Base-by-base conservation (phyloP, 1,140 invertebrate genomes). In the Bombus terrestris region DNA sequence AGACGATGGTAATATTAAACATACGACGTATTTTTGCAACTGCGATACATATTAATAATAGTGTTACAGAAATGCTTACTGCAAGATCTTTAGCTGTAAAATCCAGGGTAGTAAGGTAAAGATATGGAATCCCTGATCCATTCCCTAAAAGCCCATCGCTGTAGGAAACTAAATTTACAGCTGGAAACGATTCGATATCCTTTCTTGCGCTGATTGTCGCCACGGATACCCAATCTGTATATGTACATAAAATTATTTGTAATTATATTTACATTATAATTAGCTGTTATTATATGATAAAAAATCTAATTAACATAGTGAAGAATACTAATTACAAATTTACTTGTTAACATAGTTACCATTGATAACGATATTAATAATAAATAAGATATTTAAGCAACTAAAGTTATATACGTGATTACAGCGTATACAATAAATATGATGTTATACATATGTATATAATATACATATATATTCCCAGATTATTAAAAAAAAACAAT, bases 31-130 rank as follows among this genome's bases (percentile, higher is more conserved):
- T 15, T 35, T 66, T 62, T 28, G 15, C 5, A 43, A 22, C 47
- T 22, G 37, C 47, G 22, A 18, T 28, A 39, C 15, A 47, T 18
- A 39, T 35, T 25, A 28, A 53, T 32, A 35, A 10, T 25, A 25
- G 1, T 47, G 6, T n/a, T 59, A 73, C 18, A 4, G 32, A 71
- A 10, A 72, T 84, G 94, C 92, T 94, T 96, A 97, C 97, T 88
- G 93, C 86, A 85, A 98, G 94, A 95, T 98, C 98, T 87, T 96
- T 94, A n/a, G 96, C 96, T 28, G 97, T 97, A 78, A 97, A 97
- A 91, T 98, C 98, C 93, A 98, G 92, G 32, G 97, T 96, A 18
- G 97, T 98, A 84, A 98, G 95, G 92, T 97, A 97, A 88, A 98
- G 96, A 86, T 97, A 98, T 37, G 97, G 97, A 62, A 97, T 93